Base-by-base conservation (phyloP, 2,113 vertebrate species). In the Gallinago paraguaiae region DNA sequence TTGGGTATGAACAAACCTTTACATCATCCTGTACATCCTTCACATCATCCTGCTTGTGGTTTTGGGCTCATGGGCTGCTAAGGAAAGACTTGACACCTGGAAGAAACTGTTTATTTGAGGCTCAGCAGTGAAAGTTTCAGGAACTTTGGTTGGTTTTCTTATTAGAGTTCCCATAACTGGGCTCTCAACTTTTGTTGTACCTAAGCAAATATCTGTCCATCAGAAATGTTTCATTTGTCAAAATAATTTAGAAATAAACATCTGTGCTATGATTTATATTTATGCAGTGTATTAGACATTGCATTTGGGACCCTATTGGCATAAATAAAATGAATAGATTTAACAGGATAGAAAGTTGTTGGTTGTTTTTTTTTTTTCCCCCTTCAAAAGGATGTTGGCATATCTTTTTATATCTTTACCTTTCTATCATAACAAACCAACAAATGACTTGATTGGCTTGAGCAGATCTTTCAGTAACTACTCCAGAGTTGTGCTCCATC, bases 211-310 rank as follows among this genome's bases (percentile, higher is more conserved):
- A 69, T 69, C 59, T 79, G 25, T 79, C 23, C 57, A 39, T 22
- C 14, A 51, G 17, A 85, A 82, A 48, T 71, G 7, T 50, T 89
- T 60, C 6, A 27, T n/a, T 87, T 50, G 67, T 23, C 18, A 81
- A 85, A 82, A 51, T 75, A 56, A 74, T 87, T 87, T 67, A 59
- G 43, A 78, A 91, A 85, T 48, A 59, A 82, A 90, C 78, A 46
- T 28, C 46, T 50, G 5, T 46, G 10, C 64, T 89, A 28, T 79
- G 35, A 71, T 90, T 76, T 82, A 8, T 16, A 50, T 43, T 67
- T 92, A 71, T 14, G 20, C 53, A 22, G 5, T 67, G 13, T 37
- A 74, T 82, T 71, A 53, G 51, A 51, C 8, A 9, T 35, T 48
- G 41, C 15, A 35, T 63, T 81, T 69, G 28, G 3, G 17, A 88